Conservation (phyloP, 2,888 invertebrate species). For the Lathronympha strigana region DNA sequence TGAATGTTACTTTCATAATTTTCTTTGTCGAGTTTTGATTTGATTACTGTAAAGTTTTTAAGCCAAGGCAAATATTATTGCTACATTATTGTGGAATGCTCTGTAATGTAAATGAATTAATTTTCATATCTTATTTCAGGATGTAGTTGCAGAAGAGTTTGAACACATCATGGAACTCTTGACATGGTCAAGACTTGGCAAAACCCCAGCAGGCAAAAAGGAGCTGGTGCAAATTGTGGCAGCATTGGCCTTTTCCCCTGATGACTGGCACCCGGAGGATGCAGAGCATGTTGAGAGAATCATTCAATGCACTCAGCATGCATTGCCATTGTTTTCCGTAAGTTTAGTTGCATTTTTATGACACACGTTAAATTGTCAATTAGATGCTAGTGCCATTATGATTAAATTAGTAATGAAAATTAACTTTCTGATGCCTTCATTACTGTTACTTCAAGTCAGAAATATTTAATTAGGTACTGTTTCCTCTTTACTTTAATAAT, state of each 20-base stretch:
- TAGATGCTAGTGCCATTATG: too few species aligned
- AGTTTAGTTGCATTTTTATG: conserved; percentile 64
- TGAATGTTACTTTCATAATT: too few species aligned
- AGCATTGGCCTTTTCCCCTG: conserved; percentile 87
- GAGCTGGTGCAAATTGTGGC: conserved; percentile 94
- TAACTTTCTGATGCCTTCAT: too few species aligned
- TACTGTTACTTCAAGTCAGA: too few species aligned
- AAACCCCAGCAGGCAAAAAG: conserved; percentile 92
- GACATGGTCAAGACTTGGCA: conserved; percentile 91
- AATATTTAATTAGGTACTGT: too few species aligned
- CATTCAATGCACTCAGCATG: conserved; percentile 93
- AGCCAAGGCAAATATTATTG: too few species aligned
- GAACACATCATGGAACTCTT: conserved; percentile 94
- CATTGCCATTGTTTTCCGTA: conserved; percentile 95
- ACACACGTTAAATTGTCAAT: background rate
- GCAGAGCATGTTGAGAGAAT: conserved; percentile 91
- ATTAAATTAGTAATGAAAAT: too few species aligned
- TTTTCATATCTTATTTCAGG: conserved; percentile 73
- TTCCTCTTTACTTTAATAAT: too few species aligned
- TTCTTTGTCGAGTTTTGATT: too few species aligned
- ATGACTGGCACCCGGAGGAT: conserved; percentile 90
- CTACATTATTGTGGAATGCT: too few species aligned
- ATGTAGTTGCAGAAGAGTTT: conserved; percentile 96
- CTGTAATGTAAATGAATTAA: background rate
- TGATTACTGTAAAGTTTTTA: too few species aligned